A percentile compares a stretch with the other conserved stretches of the same genome.
phyloP scores from a whole-genome alignment of 2,888 invertebrate genomes.

The Metallyticus violacea region DNA sequence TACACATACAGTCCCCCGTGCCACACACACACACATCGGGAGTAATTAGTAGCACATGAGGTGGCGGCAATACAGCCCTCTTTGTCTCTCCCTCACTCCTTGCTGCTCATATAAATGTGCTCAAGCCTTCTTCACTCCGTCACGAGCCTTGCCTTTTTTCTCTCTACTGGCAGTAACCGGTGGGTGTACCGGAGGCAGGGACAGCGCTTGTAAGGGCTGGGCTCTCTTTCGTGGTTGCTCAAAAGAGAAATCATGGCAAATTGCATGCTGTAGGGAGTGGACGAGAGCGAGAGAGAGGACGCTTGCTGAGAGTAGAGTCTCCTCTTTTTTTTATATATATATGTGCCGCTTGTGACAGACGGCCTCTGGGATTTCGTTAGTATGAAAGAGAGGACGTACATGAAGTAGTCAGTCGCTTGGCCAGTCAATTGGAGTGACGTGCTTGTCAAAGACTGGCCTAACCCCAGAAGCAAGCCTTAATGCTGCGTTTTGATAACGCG shows the following conservation, averaged over 20 bases:
- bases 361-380: background rate
- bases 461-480: background rate
- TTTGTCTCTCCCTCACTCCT: background rate
- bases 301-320: background rate
- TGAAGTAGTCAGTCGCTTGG: background rate
- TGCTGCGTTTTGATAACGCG: background rate
- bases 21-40: slow-evolving; percentile 19
- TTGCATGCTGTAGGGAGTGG: slow-evolving; percentile 15
- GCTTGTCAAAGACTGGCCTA: background rate
- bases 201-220: slow-evolving; percentile 2
- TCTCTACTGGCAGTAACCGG: background rate
- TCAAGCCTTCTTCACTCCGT: background rate
- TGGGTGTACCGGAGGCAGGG: slow-evolving; percentile 4
- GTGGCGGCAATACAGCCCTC: slow-evolving; percentile 19
- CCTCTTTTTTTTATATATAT: background rate
- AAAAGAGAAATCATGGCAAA: slow-evolving; percentile 29
- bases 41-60: slow-evolving; percentile 34
- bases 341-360: background rate
- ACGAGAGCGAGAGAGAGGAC: background rate
- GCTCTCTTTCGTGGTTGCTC: background rate
- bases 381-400: background rate
- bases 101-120: background rate
- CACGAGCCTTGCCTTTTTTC: background rate
- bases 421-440: background rate
- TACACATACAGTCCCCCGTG: too few species aligned